Evolutionary conservation across 35 echinoderm and acorn worm genomes (phyloP).

Genomic region (Holothuria glaberrima): DNA sequence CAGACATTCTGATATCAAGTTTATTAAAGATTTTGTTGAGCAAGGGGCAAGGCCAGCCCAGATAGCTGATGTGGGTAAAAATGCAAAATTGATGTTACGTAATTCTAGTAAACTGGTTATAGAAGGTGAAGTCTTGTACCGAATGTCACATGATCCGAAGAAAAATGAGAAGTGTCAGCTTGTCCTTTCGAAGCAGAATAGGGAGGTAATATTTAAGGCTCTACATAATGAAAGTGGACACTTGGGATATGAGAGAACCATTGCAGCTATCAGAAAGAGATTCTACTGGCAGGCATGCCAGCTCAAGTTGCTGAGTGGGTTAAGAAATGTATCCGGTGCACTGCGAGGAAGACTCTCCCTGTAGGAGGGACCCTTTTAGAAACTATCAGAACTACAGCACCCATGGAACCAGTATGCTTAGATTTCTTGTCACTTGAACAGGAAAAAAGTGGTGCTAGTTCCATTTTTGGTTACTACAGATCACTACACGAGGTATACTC

Average conservation of each 20-base stretch:
- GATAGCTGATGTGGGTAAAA: not conserved
- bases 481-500: conserved; percentile 67
- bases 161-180: conserved; percentile 43
- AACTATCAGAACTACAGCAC: conserved; percentile 58
- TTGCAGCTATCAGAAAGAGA: not conserved
- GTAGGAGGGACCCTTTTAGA: conserved; percentile 50
- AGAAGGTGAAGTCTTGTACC: conserved; percentile 33
- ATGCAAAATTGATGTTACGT: conserved; percentile 31
- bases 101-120: conserved; percentile 26
- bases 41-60: conserved; percentile 21
- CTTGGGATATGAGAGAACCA: conserved; percentile 48
- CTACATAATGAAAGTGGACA: conserved; percentile 66
- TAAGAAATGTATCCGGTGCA: conserved; percentile 57
- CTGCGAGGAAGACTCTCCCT: conserved; percentile 48
- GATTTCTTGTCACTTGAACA: conserved; percentile 70
- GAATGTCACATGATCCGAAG: not conserved
- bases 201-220: not conserved
- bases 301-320: conserved; percentile 35
- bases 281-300: conserved; percentile 75
- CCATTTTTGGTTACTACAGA: conserved; percentile 67
- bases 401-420: conserved; percentile 72
- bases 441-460: conserved; percentile 38
- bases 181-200: conserved; percentile 5
- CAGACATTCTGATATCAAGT: not conserved
- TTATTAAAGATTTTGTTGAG: not conserved